phyloP scores from a whole-genome alignment of 2,113 vertebrate genomes.

The Microcebus lehilahytsara region DNA sequence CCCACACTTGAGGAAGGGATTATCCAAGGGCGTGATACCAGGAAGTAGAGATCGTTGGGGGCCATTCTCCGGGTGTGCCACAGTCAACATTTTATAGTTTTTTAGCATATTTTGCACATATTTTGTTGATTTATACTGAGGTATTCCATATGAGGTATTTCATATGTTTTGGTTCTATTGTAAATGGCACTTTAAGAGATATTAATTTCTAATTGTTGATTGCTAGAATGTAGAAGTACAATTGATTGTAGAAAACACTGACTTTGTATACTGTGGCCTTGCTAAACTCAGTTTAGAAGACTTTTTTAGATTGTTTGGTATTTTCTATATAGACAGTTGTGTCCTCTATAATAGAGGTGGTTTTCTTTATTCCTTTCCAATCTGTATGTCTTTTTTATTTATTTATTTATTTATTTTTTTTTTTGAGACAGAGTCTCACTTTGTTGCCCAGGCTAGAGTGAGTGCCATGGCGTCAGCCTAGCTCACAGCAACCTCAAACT shows the following conservation, averaged over 20 bases:
- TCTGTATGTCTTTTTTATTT: neutral
- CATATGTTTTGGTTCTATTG: neutral
- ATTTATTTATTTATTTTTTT: too few relatives aligned
- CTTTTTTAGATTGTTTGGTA: neutral
- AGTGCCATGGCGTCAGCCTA: too few relatives aligned
- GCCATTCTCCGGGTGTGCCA: neutral
- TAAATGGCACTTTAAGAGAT: neutral
- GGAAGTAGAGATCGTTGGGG: neutral
- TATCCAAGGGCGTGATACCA: neutral
- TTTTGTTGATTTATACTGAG: neutral
- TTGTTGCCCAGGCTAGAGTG: too few relatives aligned
- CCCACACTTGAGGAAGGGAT: neutral
- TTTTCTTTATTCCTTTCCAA: neutral
- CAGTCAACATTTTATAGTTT: neutral
- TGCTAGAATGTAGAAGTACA: neutral
- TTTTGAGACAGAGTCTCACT: too few relatives aligned
- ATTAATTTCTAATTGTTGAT: neutral
- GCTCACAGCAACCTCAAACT: too few relatives aligned
- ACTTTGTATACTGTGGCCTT: neutral
- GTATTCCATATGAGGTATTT: neutral
- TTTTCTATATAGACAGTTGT: neutral
- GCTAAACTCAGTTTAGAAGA: neutral
- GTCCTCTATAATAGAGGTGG: neutral
- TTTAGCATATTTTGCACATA: neutral
- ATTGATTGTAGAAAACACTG: neutral